A percentile compares a stretch with the other conserved stretches of the same genome.
Evolutionary conservation across 2,113 vertebrate species (phyloP).

Genomic region (Chelonoidis abingdonii): DNA sequence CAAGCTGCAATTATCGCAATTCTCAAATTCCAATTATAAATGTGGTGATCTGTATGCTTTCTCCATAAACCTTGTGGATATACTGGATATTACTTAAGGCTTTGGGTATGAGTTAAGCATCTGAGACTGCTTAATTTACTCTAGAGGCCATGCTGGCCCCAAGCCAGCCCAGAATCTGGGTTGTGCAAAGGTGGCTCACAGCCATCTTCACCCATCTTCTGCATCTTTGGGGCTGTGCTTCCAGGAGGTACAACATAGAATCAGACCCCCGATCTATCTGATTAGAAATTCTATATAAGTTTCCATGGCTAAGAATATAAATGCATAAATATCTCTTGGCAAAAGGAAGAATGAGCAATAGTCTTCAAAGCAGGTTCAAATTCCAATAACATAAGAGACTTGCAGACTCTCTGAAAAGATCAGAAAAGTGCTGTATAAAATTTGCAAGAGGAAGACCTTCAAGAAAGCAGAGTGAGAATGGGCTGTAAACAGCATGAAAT

Average conservation of each 20-base stretch:
- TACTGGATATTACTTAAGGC: background rate
- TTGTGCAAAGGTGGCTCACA: background rate
- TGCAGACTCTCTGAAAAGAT: background rate
- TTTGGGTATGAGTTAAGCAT: background rate
- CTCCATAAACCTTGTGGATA: background rate
- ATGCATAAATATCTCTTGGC: background rate
- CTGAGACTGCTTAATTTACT: background rate
- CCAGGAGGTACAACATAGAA: background rate
- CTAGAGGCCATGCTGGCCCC: background rate
- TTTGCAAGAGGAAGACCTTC: background rate
- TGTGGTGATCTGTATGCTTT: background rate
- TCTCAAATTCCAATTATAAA: background rate
- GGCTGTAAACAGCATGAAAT: background rate
- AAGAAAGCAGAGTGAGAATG: background rate
- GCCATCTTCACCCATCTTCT: background rate
- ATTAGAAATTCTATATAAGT: slow-evolving; percentile 10
- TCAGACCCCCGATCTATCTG: background rate
- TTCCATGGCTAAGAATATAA: background rate
- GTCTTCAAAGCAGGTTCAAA: background rate
- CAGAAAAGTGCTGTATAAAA: slow-evolving; percentile 32
- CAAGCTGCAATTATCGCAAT: background rate
- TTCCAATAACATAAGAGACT: slow-evolving; percentile 4
- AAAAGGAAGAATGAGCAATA: slow-evolving; percentile 9
- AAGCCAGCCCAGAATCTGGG: background rate
- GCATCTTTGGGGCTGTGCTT: background rate